Evolutionary conservation across 2,113 vertebrate species (phyloP), one percentile per base, ranked within the genome.

Genomic region (Cyprinodon tularosa): DNA sequence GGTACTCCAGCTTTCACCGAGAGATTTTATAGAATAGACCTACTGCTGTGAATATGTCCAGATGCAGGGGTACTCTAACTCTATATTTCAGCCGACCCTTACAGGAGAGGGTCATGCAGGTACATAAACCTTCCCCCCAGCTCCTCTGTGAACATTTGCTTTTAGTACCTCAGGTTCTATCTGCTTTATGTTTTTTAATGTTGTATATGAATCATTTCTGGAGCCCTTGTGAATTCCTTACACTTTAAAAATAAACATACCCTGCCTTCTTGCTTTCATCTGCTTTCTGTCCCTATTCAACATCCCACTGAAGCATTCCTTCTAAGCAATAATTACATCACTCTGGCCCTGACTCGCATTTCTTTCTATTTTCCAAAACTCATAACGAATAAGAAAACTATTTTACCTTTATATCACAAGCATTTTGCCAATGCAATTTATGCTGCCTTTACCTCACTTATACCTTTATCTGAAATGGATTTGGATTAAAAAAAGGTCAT

Each of bases 211-310:
- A 66, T 22, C 12, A n/a, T 48, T 84, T 62, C 62, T 77, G 59
- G 72, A 63, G 73, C 57, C 63, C 74, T 66, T 69, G 66, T 74
- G 70, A 82, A 85, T 77, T 66, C 64, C 79, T 47, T 63, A 44
- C 11, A 36, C 61, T 74, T 57, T 64, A 80, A 78, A 85, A 84
- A 87, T 81, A 79, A 82, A 78, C 75, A 62, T 5, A 50, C 66
- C 71, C 77, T 63, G 64, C 57, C 57, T 72, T 12, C 40, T 53
- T 45, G 53, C 81, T 84, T 86, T 86, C 77, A 78, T 86, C 74
- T 83, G 17, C 57, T 76, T 68, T 64, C 68, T 68, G 60, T 78
- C 75, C 78, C 72, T 64, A 61, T 82, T 72, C 36, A 22, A 72
- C 63, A 76, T 53, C 39, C 6, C 8, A 73, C 63, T 45, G 68